Evolutionary conservation across 2,888 invertebrate genomes (phyloP), one percentile per base, ranked within the genome.

Genomic region (Helicoverpa assulta): DNA sequence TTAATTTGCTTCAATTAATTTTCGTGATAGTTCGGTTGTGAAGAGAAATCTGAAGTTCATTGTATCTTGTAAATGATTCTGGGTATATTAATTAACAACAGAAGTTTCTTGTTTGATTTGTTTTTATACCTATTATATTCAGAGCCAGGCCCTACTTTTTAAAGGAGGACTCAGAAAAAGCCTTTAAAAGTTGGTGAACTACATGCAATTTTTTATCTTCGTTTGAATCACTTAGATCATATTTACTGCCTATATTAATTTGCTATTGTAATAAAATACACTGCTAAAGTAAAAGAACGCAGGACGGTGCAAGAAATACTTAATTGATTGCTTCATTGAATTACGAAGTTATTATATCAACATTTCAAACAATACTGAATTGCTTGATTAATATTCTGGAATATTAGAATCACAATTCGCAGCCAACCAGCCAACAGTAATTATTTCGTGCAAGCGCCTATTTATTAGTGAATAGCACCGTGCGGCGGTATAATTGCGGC

Each of bases 391-490:
- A 63, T 50, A 64, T 77, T 70, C 63, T 68, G 47, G 58, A 70
- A 76, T 52, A 73, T 43, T 47, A 54, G 37, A 60, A 71, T 59
- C 61, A 69, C 43, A 73, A 67, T 73, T 56, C 50, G 12, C 55
- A 74, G 61, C 33, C 58, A 53, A 59, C 37, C 55, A 74, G 61
- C 33, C 58, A 53, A 59, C 37, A 66, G 29, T 76, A 73, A 81
- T 76, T 73, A 65, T 47, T 68, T 67, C 61, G 50, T 61, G 64
- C 29, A 29, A 43, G 76, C 72, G 81, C 81, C 82, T 82, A 58
- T 52, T 59, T 80, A 70, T 74, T 63, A 78, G 53, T 63, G 65
- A 74, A 75, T 63, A 75, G 72, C 72, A 82, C 7, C 56, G 57
- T 58, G 57, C 29, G 52, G 57, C 56, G 51, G 51, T 64, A 73